Conservation (phyloP, 1,140 invertebrate genomes). For the Trachymyrmex cornetzi region DNA sequence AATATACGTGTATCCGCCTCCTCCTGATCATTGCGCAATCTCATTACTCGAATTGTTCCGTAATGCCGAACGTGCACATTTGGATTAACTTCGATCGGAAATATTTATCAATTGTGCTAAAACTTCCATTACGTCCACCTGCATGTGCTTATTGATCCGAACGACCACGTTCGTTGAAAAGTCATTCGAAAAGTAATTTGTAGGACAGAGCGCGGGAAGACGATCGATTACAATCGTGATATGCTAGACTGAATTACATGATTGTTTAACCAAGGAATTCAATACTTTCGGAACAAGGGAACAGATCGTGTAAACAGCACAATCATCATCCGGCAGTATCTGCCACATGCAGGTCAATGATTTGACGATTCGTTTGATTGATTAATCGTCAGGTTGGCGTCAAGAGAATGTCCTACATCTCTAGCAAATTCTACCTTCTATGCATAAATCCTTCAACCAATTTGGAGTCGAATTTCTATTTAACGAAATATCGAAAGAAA, state of each 20-base stretch:
- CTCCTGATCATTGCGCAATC: conserved; percentile 45
- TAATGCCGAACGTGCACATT: conserved; percentile 22
- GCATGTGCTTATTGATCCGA: conserved; percentile 5
- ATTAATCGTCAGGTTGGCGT: conserved; percentile 9
- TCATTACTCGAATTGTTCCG: conserved; percentile 29
- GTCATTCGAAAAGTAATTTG: conserved; percentile 14
- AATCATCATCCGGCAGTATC: conserved; percentile 9
- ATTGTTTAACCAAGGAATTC: not conserved
- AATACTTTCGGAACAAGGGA: not conserved
- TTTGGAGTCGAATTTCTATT: conserved; percentile 9
- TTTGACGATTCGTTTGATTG: conserved; percentile 8
- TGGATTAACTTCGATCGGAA: conserved; percentile 41
- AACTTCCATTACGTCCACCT: not conserved
- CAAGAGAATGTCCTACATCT: not conserved
- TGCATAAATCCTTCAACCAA: not conserved
- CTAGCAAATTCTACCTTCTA: not conserved
- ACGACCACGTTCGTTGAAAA: not conserved
- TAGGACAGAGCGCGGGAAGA: not conserved
- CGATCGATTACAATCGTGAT: conserved; percentile 10
- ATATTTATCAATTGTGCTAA: conserved; percentile 49
- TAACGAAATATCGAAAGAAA: not conserved
- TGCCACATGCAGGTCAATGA: not conserved
- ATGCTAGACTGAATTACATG: conserved; percentile 17
- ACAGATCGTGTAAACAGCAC: not conserved
- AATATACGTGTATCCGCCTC: conserved; percentile 4